Evolutionary conservation across 92 coral and sea anemone species (phyloP).

Genomic region (Bergia puertoricense): DNA sequence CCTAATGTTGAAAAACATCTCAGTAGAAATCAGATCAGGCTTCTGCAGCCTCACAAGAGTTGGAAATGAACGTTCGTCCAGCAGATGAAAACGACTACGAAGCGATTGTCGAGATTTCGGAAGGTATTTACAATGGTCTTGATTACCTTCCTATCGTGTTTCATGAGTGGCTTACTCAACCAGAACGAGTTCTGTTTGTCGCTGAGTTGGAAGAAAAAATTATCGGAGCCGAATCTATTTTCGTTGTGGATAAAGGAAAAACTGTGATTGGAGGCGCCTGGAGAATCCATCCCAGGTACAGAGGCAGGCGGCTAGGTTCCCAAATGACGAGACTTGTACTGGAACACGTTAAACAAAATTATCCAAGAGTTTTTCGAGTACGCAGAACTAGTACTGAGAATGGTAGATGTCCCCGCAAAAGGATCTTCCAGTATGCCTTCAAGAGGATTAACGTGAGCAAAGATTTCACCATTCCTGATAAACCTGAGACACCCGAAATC

Average conservation of each 20-base stretch:
- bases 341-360: background rate
- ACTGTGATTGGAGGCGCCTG: conserved; percentile 2
- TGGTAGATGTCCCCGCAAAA: too few relatives aligned
- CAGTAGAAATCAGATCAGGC: too few relatives aligned
- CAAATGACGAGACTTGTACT: background rate
- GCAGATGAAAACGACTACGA: conserved; percentile 14
- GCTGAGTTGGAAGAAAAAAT: conserved; percentile 18
- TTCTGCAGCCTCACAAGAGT: too few relatives aligned
- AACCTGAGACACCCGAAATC: background rate
- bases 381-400: background rate
- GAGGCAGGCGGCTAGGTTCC: conserved; percentile 23
- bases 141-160: conserved; percentile 42
- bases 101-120: conserved; percentile 23
- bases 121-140: conserved; percentile 30
- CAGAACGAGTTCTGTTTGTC: conserved; percentile 6
- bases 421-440: too few relatives aligned
- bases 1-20: too few relatives aligned
- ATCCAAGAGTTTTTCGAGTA: conserved; percentile 2
- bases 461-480: background rate
- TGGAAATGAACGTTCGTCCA: background rate
- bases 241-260: conserved; percentile 9
- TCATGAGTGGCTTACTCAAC: conserved; percentile 31
- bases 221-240: conserved; percentile 33
- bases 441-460: background rate
- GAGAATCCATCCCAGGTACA: background rate